Conservation (phyloP, 2,888 invertebrate species). For the Mylabris sibirica region DNA sequence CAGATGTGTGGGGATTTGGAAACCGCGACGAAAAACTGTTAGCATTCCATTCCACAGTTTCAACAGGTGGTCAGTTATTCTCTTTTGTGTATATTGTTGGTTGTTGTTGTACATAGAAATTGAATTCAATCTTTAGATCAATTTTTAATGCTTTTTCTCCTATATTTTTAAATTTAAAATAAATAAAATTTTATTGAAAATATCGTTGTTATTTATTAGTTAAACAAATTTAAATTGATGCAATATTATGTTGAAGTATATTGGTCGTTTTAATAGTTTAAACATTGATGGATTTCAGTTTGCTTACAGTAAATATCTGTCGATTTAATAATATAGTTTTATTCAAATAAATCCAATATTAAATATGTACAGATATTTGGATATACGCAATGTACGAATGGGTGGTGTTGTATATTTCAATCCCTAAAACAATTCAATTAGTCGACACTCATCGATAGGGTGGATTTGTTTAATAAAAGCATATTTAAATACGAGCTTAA, state of each 20-base stretch:
- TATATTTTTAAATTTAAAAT: background rate
- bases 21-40: conserved; percentile 46
- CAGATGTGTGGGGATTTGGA: conserved; percentile 42
- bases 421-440: background rate
- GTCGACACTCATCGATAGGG: background rate
- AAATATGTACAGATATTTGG: background rate
- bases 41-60: conserved; percentile 35
- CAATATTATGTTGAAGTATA: background rate
- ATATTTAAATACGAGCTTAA: background rate
- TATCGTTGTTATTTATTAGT: conserved; percentile 1
- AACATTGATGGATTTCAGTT: conserved; percentile 6
- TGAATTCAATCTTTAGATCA: conserved; percentile 1
- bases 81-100: background rate
- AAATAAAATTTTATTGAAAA: background rate
- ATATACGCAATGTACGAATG: background rate
- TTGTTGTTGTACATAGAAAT: conserved; percentile 9
- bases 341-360: background rate
- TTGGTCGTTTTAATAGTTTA: conserved; percentile 10
- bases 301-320: background rate
- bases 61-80: conserved; percentile 49
- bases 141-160: background rate
- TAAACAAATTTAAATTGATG: conserved; percentile 5
- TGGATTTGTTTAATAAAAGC: background rate
- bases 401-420: background rate
- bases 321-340: conserved; percentile 10